Conservation (phyloP, 2,113 vertebrate genomes). For the Tachuris rubrigastra region DNA sequence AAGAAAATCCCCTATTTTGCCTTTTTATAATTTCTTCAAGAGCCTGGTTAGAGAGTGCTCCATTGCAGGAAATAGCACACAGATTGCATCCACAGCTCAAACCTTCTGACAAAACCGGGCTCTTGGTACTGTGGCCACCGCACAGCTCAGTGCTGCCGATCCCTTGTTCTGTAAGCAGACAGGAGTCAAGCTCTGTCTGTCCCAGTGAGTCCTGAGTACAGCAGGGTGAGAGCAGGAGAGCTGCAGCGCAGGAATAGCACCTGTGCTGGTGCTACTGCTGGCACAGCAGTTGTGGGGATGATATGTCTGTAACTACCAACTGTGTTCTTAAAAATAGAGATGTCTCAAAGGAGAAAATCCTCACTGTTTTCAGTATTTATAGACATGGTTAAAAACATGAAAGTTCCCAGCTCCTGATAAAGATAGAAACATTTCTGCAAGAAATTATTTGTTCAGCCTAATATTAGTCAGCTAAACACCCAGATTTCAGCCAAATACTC, state of each 20-base stretch:
- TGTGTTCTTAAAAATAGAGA: slow-evolving; percentile 17
- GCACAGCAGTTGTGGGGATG: not conserved
- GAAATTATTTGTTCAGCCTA: not conserved
- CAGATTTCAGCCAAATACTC: not conserved
- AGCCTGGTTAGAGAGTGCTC: not conserved
- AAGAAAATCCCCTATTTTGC: not conserved
- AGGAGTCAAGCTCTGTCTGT: not conserved
- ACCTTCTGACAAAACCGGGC: not conserved
- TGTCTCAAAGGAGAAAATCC: not conserved
- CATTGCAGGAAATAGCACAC: not conserved
- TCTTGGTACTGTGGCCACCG: not conserved
- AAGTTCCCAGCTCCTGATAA: not conserved
- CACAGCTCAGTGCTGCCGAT: rapidly evolving
- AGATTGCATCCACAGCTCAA: not conserved
- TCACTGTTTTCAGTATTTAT: not conserved
- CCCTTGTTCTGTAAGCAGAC: not conserved
- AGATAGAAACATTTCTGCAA: slow-evolving; percentile 9
- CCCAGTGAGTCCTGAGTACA: rapidly evolving
- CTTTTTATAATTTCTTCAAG: not conserved
- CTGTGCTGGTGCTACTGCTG: not conserved
- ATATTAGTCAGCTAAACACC: not conserved
- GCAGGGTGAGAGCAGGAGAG: not conserved
- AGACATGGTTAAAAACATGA: not conserved
- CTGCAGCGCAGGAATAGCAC: not conserved
- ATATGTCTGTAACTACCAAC: not conserved